Conservation (phyloP, 2,113 vertebrate species). For the Dascyllus trimaculatus region DNA sequence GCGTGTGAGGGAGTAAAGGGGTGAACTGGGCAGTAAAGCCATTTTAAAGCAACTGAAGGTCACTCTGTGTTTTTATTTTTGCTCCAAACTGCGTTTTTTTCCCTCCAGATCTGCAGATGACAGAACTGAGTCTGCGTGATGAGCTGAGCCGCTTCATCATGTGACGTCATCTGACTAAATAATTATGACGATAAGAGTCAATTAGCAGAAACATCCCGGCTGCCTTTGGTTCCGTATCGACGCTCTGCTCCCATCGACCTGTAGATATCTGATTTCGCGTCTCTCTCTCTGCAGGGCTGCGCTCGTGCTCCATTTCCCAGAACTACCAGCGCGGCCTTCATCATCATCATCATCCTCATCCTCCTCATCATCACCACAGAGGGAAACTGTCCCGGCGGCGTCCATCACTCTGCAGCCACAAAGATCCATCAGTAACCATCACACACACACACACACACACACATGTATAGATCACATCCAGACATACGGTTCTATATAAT, state of each 20-base stretch:
- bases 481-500: too few species aligned
- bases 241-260: conserved; percentile 53
- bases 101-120: conserved; percentile 45
- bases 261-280: conserved; percentile 40
- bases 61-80: conserved; percentile 45
- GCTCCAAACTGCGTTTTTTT: too few species aligned
- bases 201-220: conserved; percentile 10
- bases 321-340: conserved; percentile 61
- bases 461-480: not conserved
- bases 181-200: conserved; percentile 11
- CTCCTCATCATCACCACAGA: conserved; percentile 46
- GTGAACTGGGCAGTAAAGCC: conserved; percentile 66
- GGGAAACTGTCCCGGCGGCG: conserved; percentile 59
- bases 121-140: conserved; percentile 43
- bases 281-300: conserved; percentile 72
- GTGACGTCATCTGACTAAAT: conserved; percentile 10
- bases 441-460: not conserved
- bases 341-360: conserved; percentile 58
- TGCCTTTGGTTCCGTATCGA: conserved; percentile 4
- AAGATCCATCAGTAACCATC: too few species aligned
- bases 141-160: conserved; percentile 6
- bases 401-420: conserved; percentile 46
- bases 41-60: conserved; percentile 77
- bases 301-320: conserved; percentile 74
- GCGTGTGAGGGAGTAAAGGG: conserved; percentile 11